Evolutionary conservation across 2,797 vertebrate genomes (phyloP).

Genomic region (Malurus splendens): DNA sequence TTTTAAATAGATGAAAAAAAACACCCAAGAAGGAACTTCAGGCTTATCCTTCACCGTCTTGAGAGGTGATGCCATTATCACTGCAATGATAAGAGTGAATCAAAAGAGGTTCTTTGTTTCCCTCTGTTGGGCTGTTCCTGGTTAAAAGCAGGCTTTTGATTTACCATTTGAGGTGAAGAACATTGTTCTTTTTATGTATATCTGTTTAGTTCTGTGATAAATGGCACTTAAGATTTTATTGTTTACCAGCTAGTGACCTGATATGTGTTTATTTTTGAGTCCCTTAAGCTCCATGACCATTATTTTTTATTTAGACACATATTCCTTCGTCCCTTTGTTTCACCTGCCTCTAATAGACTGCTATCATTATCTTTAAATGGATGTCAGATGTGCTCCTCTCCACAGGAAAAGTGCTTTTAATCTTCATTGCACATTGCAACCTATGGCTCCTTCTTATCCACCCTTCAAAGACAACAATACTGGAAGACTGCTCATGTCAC

Average conservation of each 20-base stretch:
- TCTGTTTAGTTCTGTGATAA: not conserved
- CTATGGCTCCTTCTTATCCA: constrained; percentile 5
- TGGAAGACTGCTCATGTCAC: not conserved
- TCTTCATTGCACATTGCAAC: constrained; percentile 36
- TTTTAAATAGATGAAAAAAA: not conserved
- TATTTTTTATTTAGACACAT: constrained; percentile 17
- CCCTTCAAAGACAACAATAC: constrained; percentile 37
- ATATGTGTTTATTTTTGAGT: not conserved
- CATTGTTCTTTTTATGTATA: not conserved
- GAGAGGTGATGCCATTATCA: not conserved
- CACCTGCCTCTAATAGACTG: constrained; percentile 27
- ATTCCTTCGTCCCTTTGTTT: constrained; percentile 11
- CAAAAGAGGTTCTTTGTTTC: not conserved
- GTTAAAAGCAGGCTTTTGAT: not conserved
- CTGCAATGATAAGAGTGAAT: not conserved
- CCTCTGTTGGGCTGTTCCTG: not conserved
- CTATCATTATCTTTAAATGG: constrained; percentile 42
- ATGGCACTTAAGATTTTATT: not conserved
- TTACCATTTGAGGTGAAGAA: not conserved
- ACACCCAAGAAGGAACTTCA: not conserved
- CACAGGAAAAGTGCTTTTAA: constrained; percentile 28
- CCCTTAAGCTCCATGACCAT: not conserved
- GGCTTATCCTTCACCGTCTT: not conserved
- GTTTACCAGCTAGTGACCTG: not conserved
- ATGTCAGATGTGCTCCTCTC: constrained; percentile 13